Percentiles rank a stretch among this genome's conserved stretches.
Conservation (phyloP, 2,797 vertebrate genomes). For the Amniataba percoides region DNA sequence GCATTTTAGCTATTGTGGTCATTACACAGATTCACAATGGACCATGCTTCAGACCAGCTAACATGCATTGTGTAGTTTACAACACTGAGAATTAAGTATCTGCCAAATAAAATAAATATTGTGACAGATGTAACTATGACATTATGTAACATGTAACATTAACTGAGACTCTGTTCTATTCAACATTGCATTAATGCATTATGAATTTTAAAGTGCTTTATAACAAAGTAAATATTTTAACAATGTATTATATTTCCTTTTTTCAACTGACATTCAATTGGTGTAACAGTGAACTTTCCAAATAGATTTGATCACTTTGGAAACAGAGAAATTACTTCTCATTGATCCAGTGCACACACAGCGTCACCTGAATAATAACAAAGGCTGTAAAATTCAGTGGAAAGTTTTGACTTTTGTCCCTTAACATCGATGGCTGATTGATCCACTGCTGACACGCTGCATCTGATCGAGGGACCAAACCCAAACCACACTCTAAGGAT, state of each 20-base stretch:
- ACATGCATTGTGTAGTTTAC: not conserved
- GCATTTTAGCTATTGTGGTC: not conserved
- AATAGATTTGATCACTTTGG: not conserved
- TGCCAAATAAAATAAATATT: not conserved
- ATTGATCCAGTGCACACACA: not conserved
- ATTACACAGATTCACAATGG: not conserved
- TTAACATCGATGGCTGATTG: not conserved
- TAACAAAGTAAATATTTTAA: not conserved
- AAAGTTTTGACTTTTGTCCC: too few relatives aligned
- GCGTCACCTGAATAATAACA: not conserved
- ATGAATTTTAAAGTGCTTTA: not conserved
- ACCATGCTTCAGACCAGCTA: not conserved
- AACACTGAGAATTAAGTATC: not conserved
- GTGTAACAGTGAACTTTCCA: not conserved
- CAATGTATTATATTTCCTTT: not conserved
- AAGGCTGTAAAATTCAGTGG: not conserved
- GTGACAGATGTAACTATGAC: not conserved
- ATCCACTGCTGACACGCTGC: not conserved
- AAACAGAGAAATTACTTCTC: not conserved
- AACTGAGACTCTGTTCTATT: not conserved
- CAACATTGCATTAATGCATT: not conserved
- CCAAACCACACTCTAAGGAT: constrained; percentile 27
- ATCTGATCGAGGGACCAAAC: not conserved
- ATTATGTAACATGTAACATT: too few relatives aligned
- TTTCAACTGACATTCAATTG: not conserved